These are phyloP conservation scores for Caerostris darwini DNA, from an alignment of 1,140 invertebrate species.

Conservation along the genomic window DNA sequence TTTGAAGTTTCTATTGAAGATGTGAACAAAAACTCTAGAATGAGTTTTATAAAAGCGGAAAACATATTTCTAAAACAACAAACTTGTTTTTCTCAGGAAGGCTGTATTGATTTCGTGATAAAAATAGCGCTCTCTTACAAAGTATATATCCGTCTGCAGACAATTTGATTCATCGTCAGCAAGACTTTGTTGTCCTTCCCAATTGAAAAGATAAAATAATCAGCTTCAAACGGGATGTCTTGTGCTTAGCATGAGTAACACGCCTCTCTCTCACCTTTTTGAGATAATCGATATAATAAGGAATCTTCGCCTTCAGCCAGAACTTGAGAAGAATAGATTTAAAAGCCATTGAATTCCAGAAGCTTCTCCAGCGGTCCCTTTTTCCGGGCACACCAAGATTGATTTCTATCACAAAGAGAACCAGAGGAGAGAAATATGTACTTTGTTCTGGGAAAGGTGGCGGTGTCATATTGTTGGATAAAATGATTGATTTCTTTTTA, in stretches of 20 bases:
- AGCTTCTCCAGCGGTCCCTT: background rate
- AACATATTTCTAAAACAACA: no score
- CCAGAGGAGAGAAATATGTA: background rate
- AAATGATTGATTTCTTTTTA: constrained; percentile 68
- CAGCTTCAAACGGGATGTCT: background rate
- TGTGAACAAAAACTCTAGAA: no score
- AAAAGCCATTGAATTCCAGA: constrained; percentile 30
- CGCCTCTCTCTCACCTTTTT: background rate
- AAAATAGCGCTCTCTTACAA: no score
- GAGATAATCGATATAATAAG: constrained; percentile 11
- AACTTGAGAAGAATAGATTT: background rate
- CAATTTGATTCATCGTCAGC: no score
- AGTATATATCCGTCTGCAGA: no score
- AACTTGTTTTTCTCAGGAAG: no score
- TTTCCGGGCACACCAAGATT: constrained; percentile 27
- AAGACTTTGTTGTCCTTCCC: no score
- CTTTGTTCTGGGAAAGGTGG: background rate
- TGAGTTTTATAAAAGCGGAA: no score
- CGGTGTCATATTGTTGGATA: constrained; percentile 26
- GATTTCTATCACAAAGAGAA: constrained; percentile 52
- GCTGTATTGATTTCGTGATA: no score
- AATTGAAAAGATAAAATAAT: background rate
- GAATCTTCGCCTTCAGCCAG: background rate
- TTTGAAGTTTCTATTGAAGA: no score
- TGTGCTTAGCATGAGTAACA: background rate